Evolutionary conservation across 1,140 invertebrate species (phyloP).

Genomic region (Lepidotrigona ventralis): DNA sequence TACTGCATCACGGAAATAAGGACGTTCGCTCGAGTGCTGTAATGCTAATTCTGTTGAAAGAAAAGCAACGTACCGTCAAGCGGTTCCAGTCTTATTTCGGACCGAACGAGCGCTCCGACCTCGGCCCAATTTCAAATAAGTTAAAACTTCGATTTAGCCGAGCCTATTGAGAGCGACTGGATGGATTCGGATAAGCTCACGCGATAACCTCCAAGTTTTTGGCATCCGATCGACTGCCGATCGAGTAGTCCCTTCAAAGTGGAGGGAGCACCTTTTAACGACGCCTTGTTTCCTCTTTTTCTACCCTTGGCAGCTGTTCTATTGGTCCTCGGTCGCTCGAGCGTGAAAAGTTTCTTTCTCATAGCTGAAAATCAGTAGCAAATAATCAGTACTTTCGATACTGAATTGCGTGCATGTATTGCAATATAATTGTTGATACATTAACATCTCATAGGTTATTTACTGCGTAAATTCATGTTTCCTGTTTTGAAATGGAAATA

Average conservation of each 20-base stretch:
- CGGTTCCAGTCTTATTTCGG: background rate
- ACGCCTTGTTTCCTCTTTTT: conserved; percentile 6
- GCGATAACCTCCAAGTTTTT: conserved; percentile 35
- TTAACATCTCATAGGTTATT: too few relatives aligned
- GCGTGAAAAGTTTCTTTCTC: too few relatives aligned
- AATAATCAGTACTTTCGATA: too few relatives aligned
- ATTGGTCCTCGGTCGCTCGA: background rate
- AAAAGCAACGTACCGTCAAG: background rate
- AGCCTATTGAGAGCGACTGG: conserved; percentile 26
- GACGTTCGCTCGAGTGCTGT: too few relatives aligned
- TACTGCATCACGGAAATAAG: too few relatives aligned
- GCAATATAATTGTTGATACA: too few relatives aligned
- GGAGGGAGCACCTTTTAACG: background rate
- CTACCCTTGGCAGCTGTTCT: background rate
- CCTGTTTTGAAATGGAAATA: too few relatives aligned
- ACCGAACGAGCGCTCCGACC: conserved; percentile 33
- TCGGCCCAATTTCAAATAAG: conserved; percentile 44
- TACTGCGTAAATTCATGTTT: too few relatives aligned
- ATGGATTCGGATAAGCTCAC: conserved; percentile 56
- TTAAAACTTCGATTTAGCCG: conserved; percentile 22
- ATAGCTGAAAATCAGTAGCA: too few relatives aligned
- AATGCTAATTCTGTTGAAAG: background rate
- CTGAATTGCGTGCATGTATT: too few relatives aligned
- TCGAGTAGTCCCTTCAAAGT: background rate
- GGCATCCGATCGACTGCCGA: conserved; percentile 17